phyloP scores from a whole-genome alignment of 2,888 invertebrate genomes.

The Lydus trimaculatus region DNA sequence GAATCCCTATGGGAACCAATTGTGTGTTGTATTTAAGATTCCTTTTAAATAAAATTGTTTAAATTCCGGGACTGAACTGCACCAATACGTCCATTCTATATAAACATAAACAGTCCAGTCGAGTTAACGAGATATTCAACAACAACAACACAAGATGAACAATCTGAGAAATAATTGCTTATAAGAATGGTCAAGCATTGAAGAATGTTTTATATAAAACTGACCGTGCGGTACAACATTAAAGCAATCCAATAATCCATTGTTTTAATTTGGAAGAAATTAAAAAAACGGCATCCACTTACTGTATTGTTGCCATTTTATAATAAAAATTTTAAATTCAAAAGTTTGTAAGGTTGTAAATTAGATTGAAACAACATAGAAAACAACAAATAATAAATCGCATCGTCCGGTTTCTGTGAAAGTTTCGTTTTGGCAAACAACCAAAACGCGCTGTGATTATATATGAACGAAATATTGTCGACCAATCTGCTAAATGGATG shows the following conservation, averaged over 20 bases:
- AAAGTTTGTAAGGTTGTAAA: neutral
- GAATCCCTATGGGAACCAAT: slow-evolving; percentile 7
- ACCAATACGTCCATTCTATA: slow-evolving; percentile 17
- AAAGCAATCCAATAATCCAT: neutral
- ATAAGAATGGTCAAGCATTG: neutral
- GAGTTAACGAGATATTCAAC: slow-evolving; percentile 33
- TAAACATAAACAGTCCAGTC: slow-evolving; percentile 15
- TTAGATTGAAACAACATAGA: neutral
- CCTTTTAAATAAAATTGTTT: slow-evolving; percentile 29
- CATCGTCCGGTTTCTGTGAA: neutral
- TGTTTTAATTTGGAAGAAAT: neutral
- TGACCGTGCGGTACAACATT: neutral
- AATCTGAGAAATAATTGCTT: slow-evolving; percentile 8
- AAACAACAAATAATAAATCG: neutral
- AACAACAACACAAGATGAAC: neutral
- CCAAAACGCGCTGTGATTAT: neutral
- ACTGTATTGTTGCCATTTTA: neutral
- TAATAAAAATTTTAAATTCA: neutral
- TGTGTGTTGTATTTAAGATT: slow-evolving; percentile 10
- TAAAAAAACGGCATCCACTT: no score
- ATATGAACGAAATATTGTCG: neutral
- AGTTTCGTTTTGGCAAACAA: neutral
- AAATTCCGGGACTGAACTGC: slow-evolving; percentile 19
- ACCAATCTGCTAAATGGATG: slow-evolving; percentile 7
- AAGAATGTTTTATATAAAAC: neutral